Evolutionary conservation across 2,113 vertebrate species (phyloP).

Genomic region (Rhegmatorhina hoffmannsi): DNA sequence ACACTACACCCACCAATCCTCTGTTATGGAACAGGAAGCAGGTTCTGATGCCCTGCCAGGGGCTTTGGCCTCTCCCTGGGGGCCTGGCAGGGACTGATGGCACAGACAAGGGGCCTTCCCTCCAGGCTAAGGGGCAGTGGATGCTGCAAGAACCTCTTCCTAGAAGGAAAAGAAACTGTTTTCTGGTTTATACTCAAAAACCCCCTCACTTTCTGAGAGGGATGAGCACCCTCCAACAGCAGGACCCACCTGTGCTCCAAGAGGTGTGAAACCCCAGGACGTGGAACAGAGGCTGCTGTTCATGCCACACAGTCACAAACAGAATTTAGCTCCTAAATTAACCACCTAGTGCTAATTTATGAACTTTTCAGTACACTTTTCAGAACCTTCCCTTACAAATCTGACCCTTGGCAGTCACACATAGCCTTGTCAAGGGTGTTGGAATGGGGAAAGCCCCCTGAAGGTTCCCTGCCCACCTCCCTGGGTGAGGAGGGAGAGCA

Average conservation of each 20-base stretch:
- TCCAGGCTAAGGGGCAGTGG: background rate
- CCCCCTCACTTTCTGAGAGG: too few relatives aligned
- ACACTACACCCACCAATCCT: background rate
- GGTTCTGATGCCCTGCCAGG: background rate
- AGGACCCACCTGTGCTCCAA: background rate
- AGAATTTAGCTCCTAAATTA: background rate
- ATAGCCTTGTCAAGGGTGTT: rapidly evolving
- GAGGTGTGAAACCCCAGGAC: background rate
- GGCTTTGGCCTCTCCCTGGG: background rate
- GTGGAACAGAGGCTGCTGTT: background rate
- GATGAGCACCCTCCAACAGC: background rate
- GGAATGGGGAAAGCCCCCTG: background rate
- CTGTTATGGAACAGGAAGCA: rapidly evolving
- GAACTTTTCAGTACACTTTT: background rate
- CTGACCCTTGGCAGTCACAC: rapidly evolving
- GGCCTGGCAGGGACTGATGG: background rate
- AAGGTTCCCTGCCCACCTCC: background rate
- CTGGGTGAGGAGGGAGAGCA: background rate
- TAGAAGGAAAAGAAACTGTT: background rate
- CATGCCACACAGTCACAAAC: rapidly evolving
- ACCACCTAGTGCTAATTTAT: background rate
- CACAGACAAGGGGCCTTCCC: background rate
- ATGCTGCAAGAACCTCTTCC: background rate
- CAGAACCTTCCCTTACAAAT: background rate
- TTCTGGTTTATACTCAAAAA: background rate